A percentile compares a stretch with the other conserved stretches of the same genome.
phyloP scores from a whole-genome alignment of 1,140 invertebrate genomes.

The Nebria ingens region DNA sequence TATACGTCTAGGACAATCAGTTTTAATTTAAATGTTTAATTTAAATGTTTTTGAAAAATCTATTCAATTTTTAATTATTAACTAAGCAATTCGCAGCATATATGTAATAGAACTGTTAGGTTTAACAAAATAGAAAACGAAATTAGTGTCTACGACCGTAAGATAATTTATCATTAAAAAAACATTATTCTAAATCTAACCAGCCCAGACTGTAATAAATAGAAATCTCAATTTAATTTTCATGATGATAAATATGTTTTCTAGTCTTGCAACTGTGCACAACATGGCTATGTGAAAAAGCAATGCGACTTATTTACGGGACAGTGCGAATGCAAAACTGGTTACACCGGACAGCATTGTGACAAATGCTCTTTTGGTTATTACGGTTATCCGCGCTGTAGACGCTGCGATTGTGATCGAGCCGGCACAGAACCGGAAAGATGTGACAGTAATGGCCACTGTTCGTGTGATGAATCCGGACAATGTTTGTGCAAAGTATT shows the following conservation, averaged over 20 bases:
- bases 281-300: slow-evolving; percentile 50
- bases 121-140: too few species aligned
- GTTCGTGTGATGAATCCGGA: slow-evolving; percentile 65
- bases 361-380: slow-evolving; percentile 71
- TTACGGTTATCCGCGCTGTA: slow-evolving; percentile 83
- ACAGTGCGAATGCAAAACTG: slow-evolving; percentile 69
- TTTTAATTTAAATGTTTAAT: too few species aligned
- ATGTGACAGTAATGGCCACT: slow-evolving; percentile 50
- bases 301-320: slow-evolving; percentile 69
- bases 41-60: too few species aligned
- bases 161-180: too few species aligned
- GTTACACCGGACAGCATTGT: slow-evolving; percentile 72
- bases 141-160: too few species aligned
- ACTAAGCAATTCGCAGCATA: neutral
- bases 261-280: slow-evolving; percentile 65
- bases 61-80: neutral
- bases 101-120: neutral
- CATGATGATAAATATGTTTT: too few species aligned
- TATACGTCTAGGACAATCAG: too few species aligned
- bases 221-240: too few species aligned
- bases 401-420: slow-evolving; percentile 64
- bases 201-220: too few species aligned
- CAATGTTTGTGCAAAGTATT: slow-evolving; percentile 77
- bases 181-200: too few species aligned
- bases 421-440: slow-evolving; percentile 44